These are phyloP conservation scores for Lasaia peninsularis DNA, from an alignment of 1,140 invertebrate species.

Conservation along the genomic window DNA sequence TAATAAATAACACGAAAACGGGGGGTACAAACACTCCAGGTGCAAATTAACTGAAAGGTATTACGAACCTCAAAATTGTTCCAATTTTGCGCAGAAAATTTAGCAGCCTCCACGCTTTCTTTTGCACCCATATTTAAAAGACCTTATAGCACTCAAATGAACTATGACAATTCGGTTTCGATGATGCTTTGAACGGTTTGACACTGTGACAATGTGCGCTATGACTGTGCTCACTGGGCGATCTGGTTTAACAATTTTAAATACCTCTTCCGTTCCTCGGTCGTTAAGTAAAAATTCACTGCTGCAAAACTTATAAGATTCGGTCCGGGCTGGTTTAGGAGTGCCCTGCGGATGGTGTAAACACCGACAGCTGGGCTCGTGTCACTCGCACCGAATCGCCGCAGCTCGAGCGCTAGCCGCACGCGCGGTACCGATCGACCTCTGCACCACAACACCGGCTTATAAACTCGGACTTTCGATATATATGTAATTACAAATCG, in stretches of 20 bases:
- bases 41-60: slow-evolving; percentile 71
- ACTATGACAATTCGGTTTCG: slow-evolving; percentile 64
- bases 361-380: slow-evolving; percentile 60
- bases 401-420: slow-evolving; percentile 36
- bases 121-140: slow-evolving; percentile 82
- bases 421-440: slow-evolving; percentile 31
- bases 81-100: slow-evolving; percentile 86
- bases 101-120: slow-evolving; percentile 85
- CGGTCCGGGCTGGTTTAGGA: slow-evolving; percentile 49
- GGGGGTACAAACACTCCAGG: slow-evolving; percentile 73
- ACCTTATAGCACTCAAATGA: slow-evolving; percentile 69
- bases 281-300: slow-evolving; percentile 67
- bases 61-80: slow-evolving; percentile 84
- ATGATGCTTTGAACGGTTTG: slow-evolving; percentile 61
- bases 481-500: slow-evolving; percentile 31
- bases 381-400: slow-evolving; percentile 29
- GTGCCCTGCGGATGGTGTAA: slow-evolving; percentile 53
- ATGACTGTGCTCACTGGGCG: slow-evolving; percentile 58
- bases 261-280: slow-evolving; percentile 65
- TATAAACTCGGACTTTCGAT: neutral
- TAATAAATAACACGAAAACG: slow-evolving; percentile 59
- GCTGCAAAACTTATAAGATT: slow-evolving; percentile 65
- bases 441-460: slow-evolving; percentile 31
- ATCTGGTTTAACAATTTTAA: slow-evolving; percentile 62
- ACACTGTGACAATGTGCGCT: slow-evolving; percentile 63